Evolutionary conservation across 2,797 vertebrate genomes (phyloP), one percentile per base, ranked within the genome.

Genomic region (Gymnothorax javanicus): DNA sequence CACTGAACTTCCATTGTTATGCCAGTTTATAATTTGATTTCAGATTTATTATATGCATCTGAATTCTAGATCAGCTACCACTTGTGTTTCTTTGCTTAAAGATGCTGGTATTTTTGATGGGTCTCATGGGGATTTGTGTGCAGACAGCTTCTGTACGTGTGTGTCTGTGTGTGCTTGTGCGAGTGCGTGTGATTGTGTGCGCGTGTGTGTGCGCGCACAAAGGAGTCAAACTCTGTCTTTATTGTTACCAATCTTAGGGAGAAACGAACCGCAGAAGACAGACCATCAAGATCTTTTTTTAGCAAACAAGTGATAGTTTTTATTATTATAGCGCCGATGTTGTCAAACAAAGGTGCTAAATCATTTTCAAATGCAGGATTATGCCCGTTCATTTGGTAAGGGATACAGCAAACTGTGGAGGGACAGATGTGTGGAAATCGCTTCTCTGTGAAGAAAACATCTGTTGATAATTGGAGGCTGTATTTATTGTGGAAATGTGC

Each of bases 271-370:
- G 33, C 33, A 43, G 33, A 23, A 85, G 73, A 85, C 9, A 33
- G 77, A 86, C 83, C 87, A 83, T 83, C 82, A 83, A 83, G 60
- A 83, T 11, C 60, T 52, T 59, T 50, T 43, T 71, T 82, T 87
- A 84, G 73, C 84, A 83, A 83, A 83, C 23, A 75, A 86, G 60
- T 82, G 84, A 75, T 62, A 33, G 79, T 54, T 87, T 89, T 84
- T 60, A 58, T 84, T 87, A 87, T 79, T 83, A 85, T 33, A 67
- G 84, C 81, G 64, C 23, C 9, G 33, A 79, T 7, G 82, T 59
- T 83, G 82, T 60, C 56, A 43, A 54, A 54, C 50, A 12, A 43
- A 79, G 43, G 75, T 79, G 43, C 50, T 83, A 57, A 83, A 83
- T 9, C 56, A 17, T 27, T 23, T 83, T 83, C 59, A 57, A 59